Evolutionary conservation across 2,797 vertebrate species (phyloP).

Genomic region (Arctocebus calabarensis): DNA sequence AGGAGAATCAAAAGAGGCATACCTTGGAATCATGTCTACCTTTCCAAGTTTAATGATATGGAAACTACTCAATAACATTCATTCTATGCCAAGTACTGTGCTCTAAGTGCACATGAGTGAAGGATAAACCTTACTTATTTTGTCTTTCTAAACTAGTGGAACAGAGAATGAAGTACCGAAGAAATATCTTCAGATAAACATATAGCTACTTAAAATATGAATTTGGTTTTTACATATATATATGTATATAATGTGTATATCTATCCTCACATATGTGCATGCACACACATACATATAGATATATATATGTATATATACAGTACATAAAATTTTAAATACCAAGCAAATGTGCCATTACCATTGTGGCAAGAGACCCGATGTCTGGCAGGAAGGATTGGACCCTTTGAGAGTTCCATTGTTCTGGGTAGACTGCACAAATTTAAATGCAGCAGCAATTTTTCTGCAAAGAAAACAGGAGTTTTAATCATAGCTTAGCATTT

Average conservation of each 20-base stretch:
- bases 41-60: constrained; percentile 11
- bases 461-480: constrained; percentile 88
- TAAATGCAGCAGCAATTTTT: constrained; percentile 98
- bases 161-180: not conserved
- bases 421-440: constrained; percentile 97
- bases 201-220: not conserved
- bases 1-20: not conserved
- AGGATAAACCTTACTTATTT: not conserved
- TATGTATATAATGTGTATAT: not conserved
- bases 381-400: constrained; percentile 94
- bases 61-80: not conserved
- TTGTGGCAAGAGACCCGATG: constrained; percentile 95
- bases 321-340: not conserved
- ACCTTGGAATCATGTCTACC: not conserved
- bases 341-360: constrained; percentile 91
- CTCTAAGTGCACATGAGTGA: not conserved
- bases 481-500: not conserved
- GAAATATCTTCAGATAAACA: constrained; percentile 42
- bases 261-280: not conserved
- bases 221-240: constrained; percentile 1
- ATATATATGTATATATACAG: not conserved
- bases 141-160: not conserved
- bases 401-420: constrained; percentile 97
- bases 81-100: not conserved
- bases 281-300: not conserved